Evolutionary conservation across 2,113 vertebrate genomes (phyloP).

Genomic region (Eclectus roratus): DNA sequence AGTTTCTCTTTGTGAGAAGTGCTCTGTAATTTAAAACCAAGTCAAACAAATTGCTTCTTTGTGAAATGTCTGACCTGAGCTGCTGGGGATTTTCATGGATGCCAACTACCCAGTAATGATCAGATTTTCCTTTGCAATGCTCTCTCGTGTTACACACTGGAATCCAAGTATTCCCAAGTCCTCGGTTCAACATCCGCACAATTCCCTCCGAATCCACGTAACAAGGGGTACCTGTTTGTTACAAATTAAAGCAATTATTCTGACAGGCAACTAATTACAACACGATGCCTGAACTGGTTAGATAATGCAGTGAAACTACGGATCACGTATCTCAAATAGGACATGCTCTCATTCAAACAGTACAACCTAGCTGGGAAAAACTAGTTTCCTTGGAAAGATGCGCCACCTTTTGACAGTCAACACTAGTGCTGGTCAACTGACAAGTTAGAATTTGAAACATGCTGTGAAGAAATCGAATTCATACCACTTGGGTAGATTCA

Average conservation of each 20-base stretch:
- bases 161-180: constrained; percentile 86
- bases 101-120: constrained; percentile 95
- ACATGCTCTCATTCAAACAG: neutral
- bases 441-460: neutral
- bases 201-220: constrained; percentile 88
- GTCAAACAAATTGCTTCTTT: neutral
- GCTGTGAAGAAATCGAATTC: neutral
- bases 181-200: constrained; percentile 89
- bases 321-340: fast-evolving
- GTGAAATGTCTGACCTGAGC: constrained; percentile 80
- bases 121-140: constrained; percentile 91
- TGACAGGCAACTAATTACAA: neutral
- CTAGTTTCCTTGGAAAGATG: neutral
- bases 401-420: constrained; percentile 53
- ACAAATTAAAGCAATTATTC: neutral
- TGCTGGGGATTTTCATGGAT: constrained; percentile 94
- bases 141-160: constrained; percentile 89
- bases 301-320: neutral
- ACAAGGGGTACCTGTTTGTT: constrained; percentile 83
- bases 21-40: neutral
- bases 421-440: neutral
- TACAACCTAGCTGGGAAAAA: neutral
- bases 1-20: neutral
- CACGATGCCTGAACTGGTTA: neutral
- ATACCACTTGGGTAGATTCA: neutral